Evolutionary conservation across 2,888 invertebrate genomes (phyloP).

Genomic region (Choristoneura rosaceana): DNA sequence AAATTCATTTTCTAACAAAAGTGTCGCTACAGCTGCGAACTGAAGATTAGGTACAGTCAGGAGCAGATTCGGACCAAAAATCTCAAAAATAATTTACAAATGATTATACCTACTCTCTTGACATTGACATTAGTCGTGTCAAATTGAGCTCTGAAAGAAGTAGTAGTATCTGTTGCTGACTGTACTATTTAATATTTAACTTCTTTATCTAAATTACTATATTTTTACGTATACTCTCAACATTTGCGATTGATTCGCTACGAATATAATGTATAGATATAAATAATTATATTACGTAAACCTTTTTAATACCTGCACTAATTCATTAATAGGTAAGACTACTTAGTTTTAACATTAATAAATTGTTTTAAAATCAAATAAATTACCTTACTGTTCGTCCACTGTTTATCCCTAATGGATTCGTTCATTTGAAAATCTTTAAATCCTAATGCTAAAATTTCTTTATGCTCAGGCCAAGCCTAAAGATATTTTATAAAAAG

Average conservation of each 20-base stretch:
- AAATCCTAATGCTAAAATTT: too few relatives aligned
- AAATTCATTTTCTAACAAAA: conserved; percentile 13
- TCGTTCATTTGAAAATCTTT: too few relatives aligned
- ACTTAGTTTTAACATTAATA: background rate
- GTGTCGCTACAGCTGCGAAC: background rate
- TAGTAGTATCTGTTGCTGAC: background rate
- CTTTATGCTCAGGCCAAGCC: too few relatives aligned
- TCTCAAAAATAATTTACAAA: background rate
- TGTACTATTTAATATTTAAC: background rate
- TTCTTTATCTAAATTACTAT: background rate
- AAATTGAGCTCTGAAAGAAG: background rate
- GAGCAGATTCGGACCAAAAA: background rate
- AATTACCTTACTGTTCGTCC: background rate
- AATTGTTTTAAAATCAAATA: background rate
- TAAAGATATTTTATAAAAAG: too few relatives aligned
- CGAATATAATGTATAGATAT: background rate
- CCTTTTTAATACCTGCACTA: background rate
- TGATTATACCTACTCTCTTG: background rate
- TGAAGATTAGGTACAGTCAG: background rate
- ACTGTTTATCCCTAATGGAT: background rate
- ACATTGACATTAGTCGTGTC: background rate
- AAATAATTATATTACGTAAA: background rate
- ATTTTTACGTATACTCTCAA: conserved; percentile 25
- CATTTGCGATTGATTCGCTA: background rate
- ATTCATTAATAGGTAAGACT: background rate